Percentiles rank a stretch among this genome's conserved stretches.
Evolutionary conservation across 2,888 invertebrate genomes (phyloP).

Genomic region (Thera britannica): DNA sequence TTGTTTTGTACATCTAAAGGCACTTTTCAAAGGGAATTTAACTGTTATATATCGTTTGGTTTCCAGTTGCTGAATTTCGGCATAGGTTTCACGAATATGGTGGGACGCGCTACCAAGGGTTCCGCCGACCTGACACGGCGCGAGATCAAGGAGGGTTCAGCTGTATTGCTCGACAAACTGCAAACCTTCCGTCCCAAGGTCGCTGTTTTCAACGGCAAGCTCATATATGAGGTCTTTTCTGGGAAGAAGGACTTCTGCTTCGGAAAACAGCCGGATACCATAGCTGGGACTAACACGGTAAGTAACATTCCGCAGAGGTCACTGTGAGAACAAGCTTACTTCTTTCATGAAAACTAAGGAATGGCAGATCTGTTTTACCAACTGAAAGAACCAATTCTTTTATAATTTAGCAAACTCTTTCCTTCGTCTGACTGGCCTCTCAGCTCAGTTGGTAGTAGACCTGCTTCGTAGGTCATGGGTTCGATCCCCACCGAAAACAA

Average conservation of each 20-base stretch:
- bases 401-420: too few relatives aligned
- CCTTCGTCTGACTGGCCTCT: too few relatives aligned
- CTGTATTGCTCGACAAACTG: slow-evolving; percentile 94
- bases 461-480: too few relatives aligned
- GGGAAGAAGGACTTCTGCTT: slow-evolving; percentile 99
- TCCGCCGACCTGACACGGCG: slow-evolving; percentile 97
- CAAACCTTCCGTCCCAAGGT: slow-evolving; percentile 97
- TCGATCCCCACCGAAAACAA: too few relatives aligned
- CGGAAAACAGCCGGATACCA: slow-evolving; percentile 96
- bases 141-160: slow-evolving; percentile 97
- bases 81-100: slow-evolving; percentile 99
- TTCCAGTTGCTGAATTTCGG: slow-evolving; percentile 92
- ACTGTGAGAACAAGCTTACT: too few relatives aligned
- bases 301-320: slow-evolving; percentile 45
- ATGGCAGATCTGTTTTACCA: too few relatives aligned
- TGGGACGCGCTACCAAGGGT: slow-evolving; percentile 96
- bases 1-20: background rate
- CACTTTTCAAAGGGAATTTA: background rate
- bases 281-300: slow-evolving; percentile 97
- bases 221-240: slow-evolving; percentile 98
- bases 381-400: too few relatives aligned
- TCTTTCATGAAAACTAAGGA: too few relatives aligned
- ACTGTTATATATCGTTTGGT: slow-evolving; percentile 21
- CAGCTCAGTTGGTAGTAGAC: too few relatives aligned
- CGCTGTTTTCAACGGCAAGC: slow-evolving; percentile 99